A percentile compares a stretch with the other conserved stretches of the same genome.
Evolutionary conservation across 2,113 vertebrate species (phyloP).

Genomic region (Emydocephalus ijimae): DNA sequence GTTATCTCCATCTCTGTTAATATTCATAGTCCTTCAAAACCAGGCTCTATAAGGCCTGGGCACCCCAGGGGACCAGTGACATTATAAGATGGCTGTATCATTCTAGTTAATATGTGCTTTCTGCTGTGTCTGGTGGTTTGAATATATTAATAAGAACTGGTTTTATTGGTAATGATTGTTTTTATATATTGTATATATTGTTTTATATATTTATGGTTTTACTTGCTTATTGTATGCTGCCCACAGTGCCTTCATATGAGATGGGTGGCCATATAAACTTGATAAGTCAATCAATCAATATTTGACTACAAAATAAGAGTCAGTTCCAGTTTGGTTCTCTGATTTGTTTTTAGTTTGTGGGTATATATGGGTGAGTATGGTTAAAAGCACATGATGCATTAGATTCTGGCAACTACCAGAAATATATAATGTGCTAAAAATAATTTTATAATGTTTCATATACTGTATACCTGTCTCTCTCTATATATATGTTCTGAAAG

Average conservation of each 20-base stretch:
- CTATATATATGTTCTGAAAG: constrained; percentile 38
- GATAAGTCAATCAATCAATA: not conserved
- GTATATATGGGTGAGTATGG: constrained; percentile 25
- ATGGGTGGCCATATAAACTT: not conserved
- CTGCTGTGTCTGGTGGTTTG: not conserved
- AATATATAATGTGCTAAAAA: constrained; percentile 48
- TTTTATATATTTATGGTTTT: not conserved
- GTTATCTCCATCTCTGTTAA: not conserved
- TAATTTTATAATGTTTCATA: constrained; percentile 46
- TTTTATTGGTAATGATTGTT: not conserved
- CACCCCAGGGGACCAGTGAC: not conserved
- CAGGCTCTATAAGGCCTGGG: not conserved
- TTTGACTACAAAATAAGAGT: constrained; percentile 47
- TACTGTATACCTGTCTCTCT: not conserved
- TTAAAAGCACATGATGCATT: constrained; percentile 45
- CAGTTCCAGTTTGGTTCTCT: constrained; percentile 46
- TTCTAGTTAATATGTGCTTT: not conserved
- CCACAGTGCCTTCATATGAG: not conserved
- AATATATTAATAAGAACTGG: not conserved
- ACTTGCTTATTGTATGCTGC: not conserved
- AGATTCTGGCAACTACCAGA: constrained; percentile 24
- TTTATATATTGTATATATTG: not conserved
- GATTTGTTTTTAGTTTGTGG: constrained; percentile 53
- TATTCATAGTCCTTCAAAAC: not conserved
- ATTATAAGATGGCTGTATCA: not conserved